These are phyloP conservation scores for Acronicta leporina DNA, from an alignment of 2,888 invertebrate species.

Conservation along the genomic window DNA sequence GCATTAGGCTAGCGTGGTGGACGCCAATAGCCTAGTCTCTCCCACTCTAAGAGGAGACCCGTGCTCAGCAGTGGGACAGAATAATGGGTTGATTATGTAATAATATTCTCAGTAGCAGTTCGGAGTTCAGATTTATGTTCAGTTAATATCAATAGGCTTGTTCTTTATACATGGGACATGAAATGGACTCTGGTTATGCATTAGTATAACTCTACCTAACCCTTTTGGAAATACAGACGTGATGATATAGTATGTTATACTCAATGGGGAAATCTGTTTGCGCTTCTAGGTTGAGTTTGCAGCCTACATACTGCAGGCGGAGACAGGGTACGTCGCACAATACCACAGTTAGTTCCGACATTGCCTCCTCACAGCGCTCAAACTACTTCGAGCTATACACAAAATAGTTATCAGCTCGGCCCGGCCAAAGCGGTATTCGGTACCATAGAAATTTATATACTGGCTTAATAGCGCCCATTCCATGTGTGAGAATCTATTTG, in stretches of 20 bases:
- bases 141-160: too few relatives aligned
- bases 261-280: slow-evolving; percentile 49
- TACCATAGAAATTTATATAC: slow-evolving; percentile 57
- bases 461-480: slow-evolving; percentile 35
- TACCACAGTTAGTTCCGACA: slow-evolving; percentile 49
- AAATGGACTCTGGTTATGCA: too few relatives aligned
- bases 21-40: too few relatives aligned
- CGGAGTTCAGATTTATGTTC: too few relatives aligned
- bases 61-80: too few relatives aligned
- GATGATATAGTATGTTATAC: slow-evolving; percentile 22
- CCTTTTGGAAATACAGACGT: too few relatives aligned
- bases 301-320: slow-evolving; percentile 46
- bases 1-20: too few relatives aligned
- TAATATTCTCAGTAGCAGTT: too few relatives aligned
- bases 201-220: too few relatives aligned
- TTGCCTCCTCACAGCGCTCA: slow-evolving; percentile 36
- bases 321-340: slow-evolving; percentile 45
- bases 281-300: slow-evolving; percentile 43
- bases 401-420: slow-evolving; percentile 58
- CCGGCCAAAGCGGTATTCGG: slow-evolving; percentile 43
- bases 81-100: too few relatives aligned
- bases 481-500: slow-evolving; percentile 46
- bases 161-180: too few relatives aligned
- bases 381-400: slow-evolving; percentile 50
- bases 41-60: too few relatives aligned